These are phyloP conservation scores for Lathronympha strigana DNA, from an alignment of 2,888 invertebrate species.

Conservation along the genomic window DNA sequence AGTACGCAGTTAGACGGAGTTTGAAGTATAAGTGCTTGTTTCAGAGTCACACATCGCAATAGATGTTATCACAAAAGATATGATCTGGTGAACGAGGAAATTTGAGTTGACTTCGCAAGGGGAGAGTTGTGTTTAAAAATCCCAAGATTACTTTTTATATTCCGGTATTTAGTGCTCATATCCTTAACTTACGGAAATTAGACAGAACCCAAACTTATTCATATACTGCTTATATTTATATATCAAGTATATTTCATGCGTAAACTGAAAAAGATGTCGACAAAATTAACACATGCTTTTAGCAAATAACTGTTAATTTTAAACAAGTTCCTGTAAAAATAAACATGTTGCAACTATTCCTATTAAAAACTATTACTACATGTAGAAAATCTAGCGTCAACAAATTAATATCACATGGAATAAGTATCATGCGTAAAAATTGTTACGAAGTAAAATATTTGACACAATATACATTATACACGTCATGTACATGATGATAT, in stretches of 20 bases:
- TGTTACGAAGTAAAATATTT: conserved; percentile 7
- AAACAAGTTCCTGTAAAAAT: conserved; percentile 61
- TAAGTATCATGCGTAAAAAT: conserved; percentile 9
- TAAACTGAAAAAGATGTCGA: conserved; percentile 61
- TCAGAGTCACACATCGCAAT: too few species aligned
- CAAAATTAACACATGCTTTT: conserved; percentile 55
- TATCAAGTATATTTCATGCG: conserved; percentile 54
- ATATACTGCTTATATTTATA: background rate
- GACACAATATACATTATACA: too few species aligned
- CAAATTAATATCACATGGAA: background rate
- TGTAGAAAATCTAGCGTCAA: background rate
- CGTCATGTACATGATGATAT: too few species aligned
- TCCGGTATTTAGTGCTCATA: background rate
- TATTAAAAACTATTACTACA: conserved; percentile 7
- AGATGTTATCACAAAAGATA: too few species aligned
- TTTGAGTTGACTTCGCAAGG: too few species aligned
- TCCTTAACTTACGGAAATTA: background rate
- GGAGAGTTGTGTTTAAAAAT: too few species aligned
- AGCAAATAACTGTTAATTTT: conserved; percentile 43
- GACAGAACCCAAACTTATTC: background rate
- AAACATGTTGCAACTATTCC: conserved; percentile 50
- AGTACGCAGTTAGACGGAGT: too few species aligned
- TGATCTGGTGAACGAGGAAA: too few species aligned
- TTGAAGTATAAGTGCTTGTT: too few species aligned
- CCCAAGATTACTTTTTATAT: background rate